These are phyloP conservation scores for Dicyrtoma fusca DNA, from an alignment of 2,888 invertebrate species.

Conservation along the genomic window DNA sequence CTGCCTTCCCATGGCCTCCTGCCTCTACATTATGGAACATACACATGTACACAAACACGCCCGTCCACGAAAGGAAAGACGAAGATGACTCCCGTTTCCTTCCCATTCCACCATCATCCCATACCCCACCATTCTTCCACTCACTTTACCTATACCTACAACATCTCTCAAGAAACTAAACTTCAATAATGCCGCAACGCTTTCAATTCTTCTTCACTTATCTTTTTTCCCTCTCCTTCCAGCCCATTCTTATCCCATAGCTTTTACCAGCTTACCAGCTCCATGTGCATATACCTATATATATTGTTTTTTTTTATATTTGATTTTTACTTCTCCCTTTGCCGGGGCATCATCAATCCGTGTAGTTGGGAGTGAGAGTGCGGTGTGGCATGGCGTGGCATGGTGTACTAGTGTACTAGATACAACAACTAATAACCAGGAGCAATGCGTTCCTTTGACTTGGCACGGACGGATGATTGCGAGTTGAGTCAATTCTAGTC, in stretches of 20 bases:
- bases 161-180: constrained; percentile 3
- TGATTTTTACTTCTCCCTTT: too few species aligned
- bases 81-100: not conserved
- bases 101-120: constrained; percentile 4
- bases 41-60: not conserved
- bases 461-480: too few species aligned
- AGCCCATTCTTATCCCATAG: constrained; percentile 11
- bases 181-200: constrained; percentile 27
- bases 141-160: too few species aligned
- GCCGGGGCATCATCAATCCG: too few species aligned
- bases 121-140: too few species aligned
- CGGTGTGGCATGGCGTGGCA: too few species aligned
- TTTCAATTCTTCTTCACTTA: constrained; percentile 10
- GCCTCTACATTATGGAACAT: not conserved
- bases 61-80: not conserved
- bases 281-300: too few species aligned
- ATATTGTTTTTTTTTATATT: not conserved
- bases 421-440: too few species aligned
- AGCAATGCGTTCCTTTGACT: too few species aligned
- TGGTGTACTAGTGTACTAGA: too few species aligned
- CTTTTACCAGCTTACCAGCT: not conserved
- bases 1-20: not conserved
- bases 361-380: too few species aligned
- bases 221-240: constrained; percentile 1
- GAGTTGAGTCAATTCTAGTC: too few species aligned